Evolutionary conservation across 2,888 invertebrate species (phyloP), one percentile per base, ranked within the genome.

Genomic region (Hirudinaria manillensis): DNA sequence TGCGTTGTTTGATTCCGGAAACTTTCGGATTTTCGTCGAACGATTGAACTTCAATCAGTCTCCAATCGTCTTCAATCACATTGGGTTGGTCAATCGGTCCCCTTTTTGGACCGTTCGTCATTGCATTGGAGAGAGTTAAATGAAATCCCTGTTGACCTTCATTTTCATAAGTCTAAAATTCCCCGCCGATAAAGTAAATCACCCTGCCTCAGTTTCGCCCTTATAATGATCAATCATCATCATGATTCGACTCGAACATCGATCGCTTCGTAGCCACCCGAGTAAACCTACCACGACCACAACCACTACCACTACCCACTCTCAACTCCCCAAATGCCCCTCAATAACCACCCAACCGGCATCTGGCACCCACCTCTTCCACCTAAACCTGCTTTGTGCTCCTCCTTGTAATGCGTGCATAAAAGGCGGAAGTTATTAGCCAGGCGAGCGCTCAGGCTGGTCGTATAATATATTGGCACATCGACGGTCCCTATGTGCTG

Each of bases 401-500:
- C 45, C 45, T 45, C 24, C 29, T 61, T 61, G 61, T 61, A 61
- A 61, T 61, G 61, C 61, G 19, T 61, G 61, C 61, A 61, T 61
- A 61, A 61, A 61, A 61, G 61, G 61, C 61, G 61, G 61, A 61
- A 61, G 61, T 61, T 61, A 61, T 61, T 61, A 61, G 61, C 61
- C 24, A n/a, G 29, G 61, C 24, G 61, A 29, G 24, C 61, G 61
- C 19, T 61, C 61, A 16, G 61, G 61, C 61, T 45, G 61, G 61
- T 61, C 61, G 29, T 61, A 61, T 61, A 61, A 61, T 61, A 61
- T 61, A 61, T 61, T 61, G 61, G 61, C 24, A 29, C 61, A 29
- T 10, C 29, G 61, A 61, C 24, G 29, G 61, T 61, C 61, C 29
- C 24, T 61, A 4, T 16, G 24, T 61, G 24, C 29, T 13, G 61